phyloP scores from a whole-genome alignment of 2,888 invertebrate genomes.

The Neoaliturus tenellus region DNA sequence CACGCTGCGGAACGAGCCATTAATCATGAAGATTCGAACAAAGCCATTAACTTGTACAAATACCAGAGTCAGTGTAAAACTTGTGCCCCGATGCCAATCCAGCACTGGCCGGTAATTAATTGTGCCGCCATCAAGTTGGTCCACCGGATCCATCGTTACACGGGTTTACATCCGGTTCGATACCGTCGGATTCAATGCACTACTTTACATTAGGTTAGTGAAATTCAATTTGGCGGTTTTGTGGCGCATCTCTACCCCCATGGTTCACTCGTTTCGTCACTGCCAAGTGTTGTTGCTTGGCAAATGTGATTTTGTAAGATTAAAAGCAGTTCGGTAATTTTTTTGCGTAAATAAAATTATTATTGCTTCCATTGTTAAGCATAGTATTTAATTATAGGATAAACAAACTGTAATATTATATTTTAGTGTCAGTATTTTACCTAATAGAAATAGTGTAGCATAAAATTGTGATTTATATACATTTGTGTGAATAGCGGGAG shows the following conservation, averaged over 20 bases:
- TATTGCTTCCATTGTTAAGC: too few species aligned
- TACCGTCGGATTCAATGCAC: not conserved
- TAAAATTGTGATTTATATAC: too few species aligned
- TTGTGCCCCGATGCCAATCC: not conserved
- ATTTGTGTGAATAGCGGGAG: too few species aligned
- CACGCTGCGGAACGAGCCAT: not conserved
- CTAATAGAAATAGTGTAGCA: too few species aligned
- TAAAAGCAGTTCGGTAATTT: too few species aligned
- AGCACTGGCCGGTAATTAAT: not conserved
- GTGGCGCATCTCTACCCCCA: not conserved
- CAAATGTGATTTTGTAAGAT: too few species aligned
- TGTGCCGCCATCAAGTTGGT: not conserved
- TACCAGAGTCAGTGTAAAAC: not conserved
- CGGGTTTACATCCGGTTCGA: not conserved
- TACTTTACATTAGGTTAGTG: not conserved
- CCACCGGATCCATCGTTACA: not conserved
- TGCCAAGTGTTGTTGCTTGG: too few species aligned
- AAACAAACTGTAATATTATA: too few species aligned
- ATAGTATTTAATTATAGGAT: too few species aligned
- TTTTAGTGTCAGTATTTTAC: too few species aligned
- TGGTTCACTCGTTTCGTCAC: too few species aligned
- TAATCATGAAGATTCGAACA: not conserved
- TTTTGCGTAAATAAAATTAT: too few species aligned
- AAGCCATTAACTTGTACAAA: slow-evolving; percentile 24
- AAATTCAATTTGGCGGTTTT: not conserved